Conservation (phyloP, 2,113 vertebrate species). For the Argyrosomus japonicus region DNA sequence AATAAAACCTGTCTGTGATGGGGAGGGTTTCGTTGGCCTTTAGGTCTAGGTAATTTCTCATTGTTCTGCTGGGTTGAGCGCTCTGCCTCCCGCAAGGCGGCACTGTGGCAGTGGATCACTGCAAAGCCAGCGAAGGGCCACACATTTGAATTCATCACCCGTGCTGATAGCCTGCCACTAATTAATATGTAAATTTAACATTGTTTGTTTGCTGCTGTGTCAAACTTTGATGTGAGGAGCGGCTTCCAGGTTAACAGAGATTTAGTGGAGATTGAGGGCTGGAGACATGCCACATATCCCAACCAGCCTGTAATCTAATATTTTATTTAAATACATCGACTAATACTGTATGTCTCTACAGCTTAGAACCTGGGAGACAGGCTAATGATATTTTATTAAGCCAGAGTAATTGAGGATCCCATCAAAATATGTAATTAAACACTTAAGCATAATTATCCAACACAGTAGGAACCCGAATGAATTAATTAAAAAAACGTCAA, state of each 20-base stretch:
- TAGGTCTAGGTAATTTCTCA: slow-evolving; percentile 67
- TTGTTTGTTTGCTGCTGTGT: slow-evolving; percentile 86
- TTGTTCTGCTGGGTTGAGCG: slow-evolving; percentile 66
- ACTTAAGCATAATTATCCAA: slow-evolving; percentile 92
- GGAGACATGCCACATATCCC: slow-evolving; percentile 76
- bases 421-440: slow-evolving; percentile 97
- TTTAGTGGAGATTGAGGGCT: slow-evolving; percentile 81
- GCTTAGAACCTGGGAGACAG: slow-evolving; percentile 89
- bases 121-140: slow-evolving; percentile 51
- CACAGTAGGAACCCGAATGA: slow-evolving; percentile 91
- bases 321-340: slow-evolving; percentile 83
- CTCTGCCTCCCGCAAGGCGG: slow-evolving; percentile 74
- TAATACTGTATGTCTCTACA: slow-evolving; percentile 81
- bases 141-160: slow-evolving; percentile 82
- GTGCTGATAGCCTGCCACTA: slow-evolving; percentile 74
- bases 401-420: slow-evolving; percentile 94
- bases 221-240: slow-evolving; percentile 84
- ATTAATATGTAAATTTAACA: slow-evolving; percentile 88
- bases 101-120: slow-evolving; percentile 64
- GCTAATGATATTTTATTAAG: slow-evolving; percentile 92
- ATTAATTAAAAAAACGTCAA: slow-evolving; percentile 92
- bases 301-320: slow-evolving; percentile 81
- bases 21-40: slow-evolving; percentile 62
- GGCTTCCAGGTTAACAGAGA: slow-evolving; percentile 86
- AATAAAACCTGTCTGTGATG: slow-evolving; percentile 66